Conservation (phyloP, 2,113 vertebrate genomes). For the Arvicanthis niloticus region DNA sequence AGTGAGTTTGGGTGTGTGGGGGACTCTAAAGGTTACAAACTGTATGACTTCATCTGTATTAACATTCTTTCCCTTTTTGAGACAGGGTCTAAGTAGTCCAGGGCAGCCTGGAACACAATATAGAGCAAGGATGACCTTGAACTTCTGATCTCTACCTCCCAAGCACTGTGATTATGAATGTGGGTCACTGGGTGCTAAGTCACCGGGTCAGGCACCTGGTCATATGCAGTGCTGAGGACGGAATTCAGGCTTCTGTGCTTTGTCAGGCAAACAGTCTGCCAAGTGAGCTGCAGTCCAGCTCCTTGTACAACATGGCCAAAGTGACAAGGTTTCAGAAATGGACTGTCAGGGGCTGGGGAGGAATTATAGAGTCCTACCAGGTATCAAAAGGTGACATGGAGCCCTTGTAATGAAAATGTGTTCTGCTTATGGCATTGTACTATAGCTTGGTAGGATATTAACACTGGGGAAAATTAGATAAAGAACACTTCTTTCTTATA, state of each 20-base stretch:
- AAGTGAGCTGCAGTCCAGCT: background rate
- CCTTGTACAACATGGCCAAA: conserved; percentile 47
- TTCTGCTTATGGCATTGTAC: background rate
- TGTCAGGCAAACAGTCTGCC: background rate
- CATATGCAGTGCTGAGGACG: background rate
- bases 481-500: background rate
- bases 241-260: background rate
- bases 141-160: too few relatives aligned
- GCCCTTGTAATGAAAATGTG: background rate
- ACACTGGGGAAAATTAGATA: background rate
- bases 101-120: background rate
- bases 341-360: background rate
- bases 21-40: background rate
- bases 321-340: background rate
- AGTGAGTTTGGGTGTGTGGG: background rate
- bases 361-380: background rate
- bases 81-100: background rate
- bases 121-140: background rate
- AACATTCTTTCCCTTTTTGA: background rate
- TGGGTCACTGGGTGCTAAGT: background rate
- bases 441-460: background rate
- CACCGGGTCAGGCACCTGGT: background rate
- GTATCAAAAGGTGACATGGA: background rate
- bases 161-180: background rate
- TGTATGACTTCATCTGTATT: background rate